A percentile compares a stretch with the other conserved stretches of the same genome.
Evolutionary conservation across 92 coral and sea anemone genomes (phyloP).

Genomic region (Zoanthus solanderi): DNA sequence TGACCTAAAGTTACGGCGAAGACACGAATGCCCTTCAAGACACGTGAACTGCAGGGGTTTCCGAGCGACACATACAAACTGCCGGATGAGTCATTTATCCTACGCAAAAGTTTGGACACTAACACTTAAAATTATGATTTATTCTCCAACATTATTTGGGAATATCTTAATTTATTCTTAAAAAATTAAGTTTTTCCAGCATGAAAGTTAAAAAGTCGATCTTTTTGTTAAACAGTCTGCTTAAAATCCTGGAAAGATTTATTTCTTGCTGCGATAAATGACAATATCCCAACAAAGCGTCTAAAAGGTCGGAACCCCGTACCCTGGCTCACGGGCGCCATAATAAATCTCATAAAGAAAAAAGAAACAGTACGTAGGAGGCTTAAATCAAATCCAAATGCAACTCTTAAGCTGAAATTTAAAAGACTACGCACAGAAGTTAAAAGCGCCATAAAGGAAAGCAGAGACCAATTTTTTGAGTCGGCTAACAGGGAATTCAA

Average conservation of each 20-base stretch:
- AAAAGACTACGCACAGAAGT: slow-evolving; percentile 14
- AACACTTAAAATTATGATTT: too few relatives aligned
- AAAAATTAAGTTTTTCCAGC: too few relatives aligned
- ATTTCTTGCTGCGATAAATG: slow-evolving; percentile 58
- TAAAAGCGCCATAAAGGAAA: slow-evolving; percentile 10
- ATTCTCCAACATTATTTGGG: too few relatives aligned
- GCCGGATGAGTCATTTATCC: too few relatives aligned
- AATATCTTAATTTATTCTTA: too few relatives aligned
- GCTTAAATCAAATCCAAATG: slow-evolving; percentile 15
- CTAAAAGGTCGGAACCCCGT: slow-evolving; percentile 26
- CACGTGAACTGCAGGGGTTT: too few relatives aligned
- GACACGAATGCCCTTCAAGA: too few relatives aligned
- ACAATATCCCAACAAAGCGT: slow-evolving; percentile 56
- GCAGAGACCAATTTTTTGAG: slow-evolving; percentile 11
- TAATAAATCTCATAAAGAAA: slow-evolving; percentile 11
- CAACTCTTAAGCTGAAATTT: slow-evolving; percentile 15
- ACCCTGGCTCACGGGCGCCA: slow-evolving; percentile 17
- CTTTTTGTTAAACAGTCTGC: neutral
- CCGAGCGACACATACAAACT: too few relatives aligned
- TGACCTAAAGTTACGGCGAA: too few relatives aligned
- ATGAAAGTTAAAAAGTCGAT: too few relatives aligned
- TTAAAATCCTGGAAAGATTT: slow-evolving; percentile 67
- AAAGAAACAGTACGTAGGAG: slow-evolving; percentile 14
- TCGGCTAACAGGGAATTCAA: slow-evolving; percentile 16
- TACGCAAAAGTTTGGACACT: too few relatives aligned